Evolutionary conservation across 2,113 vertebrate genomes (phyloP).

Genomic region (Calypte anna): DNA sequence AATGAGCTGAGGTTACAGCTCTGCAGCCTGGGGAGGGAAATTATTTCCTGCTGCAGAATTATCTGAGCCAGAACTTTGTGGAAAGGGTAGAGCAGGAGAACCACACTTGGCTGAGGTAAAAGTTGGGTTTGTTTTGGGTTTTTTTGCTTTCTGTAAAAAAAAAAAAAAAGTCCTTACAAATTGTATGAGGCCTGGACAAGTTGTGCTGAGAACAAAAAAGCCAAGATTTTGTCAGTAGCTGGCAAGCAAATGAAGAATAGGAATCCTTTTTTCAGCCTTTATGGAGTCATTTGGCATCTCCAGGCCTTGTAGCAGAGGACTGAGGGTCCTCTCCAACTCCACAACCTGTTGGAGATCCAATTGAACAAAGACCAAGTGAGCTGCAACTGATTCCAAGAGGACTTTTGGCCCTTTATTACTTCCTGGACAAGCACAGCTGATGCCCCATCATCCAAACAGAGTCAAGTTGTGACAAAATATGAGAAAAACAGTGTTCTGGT

Average conservation of each 20-base stretch:
- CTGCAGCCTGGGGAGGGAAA: not conserved
- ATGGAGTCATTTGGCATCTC: not conserved
- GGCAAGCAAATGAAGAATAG: not conserved
- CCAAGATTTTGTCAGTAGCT: not conserved
- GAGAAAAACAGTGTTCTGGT: constrained; percentile 13
- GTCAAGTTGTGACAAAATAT: not conserved
- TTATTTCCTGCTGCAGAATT: accelerated
- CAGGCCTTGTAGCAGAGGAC: accelerated
- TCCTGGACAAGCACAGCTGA: not conserved
- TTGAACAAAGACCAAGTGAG: not conserved
- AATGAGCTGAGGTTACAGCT: accelerated
- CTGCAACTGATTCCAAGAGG: not conserved
- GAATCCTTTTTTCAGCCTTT: not conserved
- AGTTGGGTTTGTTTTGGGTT: no score
- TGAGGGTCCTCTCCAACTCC: no score
- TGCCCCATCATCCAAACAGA: not conserved
- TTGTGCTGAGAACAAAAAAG: not conserved
- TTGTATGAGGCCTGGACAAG: accelerated
- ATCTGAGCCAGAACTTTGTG: accelerated
- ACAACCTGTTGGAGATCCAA: not conserved
- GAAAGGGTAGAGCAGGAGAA: not conserved
- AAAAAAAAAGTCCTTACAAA: no score
- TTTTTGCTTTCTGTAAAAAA: not conserved
- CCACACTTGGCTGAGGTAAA: not conserved
- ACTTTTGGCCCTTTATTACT: constrained; percentile 36